These are phyloP conservation scores for Corynorhinus townsendii DNA, from an alignment of 2,113 vertebrate species.

Conservation along the genomic window DNA sequence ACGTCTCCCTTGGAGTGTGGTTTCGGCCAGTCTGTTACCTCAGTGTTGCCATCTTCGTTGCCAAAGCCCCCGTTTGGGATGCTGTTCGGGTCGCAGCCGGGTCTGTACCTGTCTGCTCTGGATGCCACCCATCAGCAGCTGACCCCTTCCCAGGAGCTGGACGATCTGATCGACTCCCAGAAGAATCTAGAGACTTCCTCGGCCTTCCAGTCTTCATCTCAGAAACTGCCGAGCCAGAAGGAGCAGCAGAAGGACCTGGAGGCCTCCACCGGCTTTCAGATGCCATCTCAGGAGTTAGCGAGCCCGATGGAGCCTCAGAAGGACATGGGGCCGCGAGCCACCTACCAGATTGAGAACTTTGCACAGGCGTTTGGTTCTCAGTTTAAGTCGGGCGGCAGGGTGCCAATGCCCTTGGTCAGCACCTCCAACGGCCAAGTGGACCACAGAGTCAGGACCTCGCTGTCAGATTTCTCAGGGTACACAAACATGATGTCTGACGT, in stretches of 20 bases:
- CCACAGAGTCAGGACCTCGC: slow-evolving; percentile 96
- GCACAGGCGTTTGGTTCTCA: slow-evolving; percentile 99
- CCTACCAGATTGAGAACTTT: slow-evolving; percentile 99
- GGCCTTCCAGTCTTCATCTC: slow-evolving; percentile 90
- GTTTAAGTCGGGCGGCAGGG: slow-evolving; percentile 97
- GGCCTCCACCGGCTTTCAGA: slow-evolving; percentile 89
- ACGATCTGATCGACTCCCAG: slow-evolving; percentile 97
- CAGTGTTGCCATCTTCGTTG: slow-evolving; percentile 92
- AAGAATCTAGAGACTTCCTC: slow-evolving; percentile 89
- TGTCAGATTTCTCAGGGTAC: slow-evolving; percentile 99
- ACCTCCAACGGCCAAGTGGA: slow-evolving; percentile 94
- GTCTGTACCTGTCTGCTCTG: slow-evolving; percentile 93
- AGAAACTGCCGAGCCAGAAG: slow-evolving; percentile 93
- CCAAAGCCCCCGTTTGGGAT: slow-evolving; percentile 97
- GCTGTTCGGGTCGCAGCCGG: slow-evolving; percentile 92
- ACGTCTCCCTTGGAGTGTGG: slow-evolving; percentile 94
- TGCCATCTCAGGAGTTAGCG: slow-evolving; percentile 92
- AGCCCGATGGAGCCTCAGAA: slow-evolving; percentile 92
- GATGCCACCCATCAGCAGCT: slow-evolving; percentile 97
- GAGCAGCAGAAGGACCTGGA: slow-evolving; percentile 90
- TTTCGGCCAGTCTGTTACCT: slow-evolving; percentile 93
- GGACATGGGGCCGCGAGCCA: slow-evolving; percentile 89
- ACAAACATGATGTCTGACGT: slow-evolving; percentile 99
- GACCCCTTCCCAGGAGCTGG: slow-evolving; percentile 98
- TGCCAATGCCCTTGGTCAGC: slow-evolving; percentile 93